Evolutionary conservation across 2,113 vertebrate species (phyloP).

Genomic region (Nestor notabilis): DNA sequence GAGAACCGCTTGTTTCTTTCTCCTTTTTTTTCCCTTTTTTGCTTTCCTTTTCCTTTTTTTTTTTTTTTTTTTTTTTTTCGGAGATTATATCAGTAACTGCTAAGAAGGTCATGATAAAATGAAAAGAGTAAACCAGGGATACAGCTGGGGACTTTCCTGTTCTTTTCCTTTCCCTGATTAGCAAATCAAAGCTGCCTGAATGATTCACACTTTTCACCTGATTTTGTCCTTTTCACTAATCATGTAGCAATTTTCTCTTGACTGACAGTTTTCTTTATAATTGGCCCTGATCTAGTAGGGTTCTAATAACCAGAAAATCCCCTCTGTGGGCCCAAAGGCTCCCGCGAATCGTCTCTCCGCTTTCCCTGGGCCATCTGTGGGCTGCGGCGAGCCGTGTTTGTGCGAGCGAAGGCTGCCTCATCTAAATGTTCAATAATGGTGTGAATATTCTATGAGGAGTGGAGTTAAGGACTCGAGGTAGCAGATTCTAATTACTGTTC

Average conservation of each 20-base stretch:
- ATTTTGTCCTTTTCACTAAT: conserved; percentile 99
- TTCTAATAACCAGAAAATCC: conserved; percentile 99
- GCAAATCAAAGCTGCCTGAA: conserved; percentile 99
- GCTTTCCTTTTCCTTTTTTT: background rate
- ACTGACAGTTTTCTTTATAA: conserved; percentile 99
- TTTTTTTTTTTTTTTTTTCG: conserved; percentile 69
- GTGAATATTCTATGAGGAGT: conserved; percentile 97
- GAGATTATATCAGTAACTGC: conserved; percentile 92
- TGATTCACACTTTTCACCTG: conserved; percentile 98
- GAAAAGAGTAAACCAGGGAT: conserved; percentile 93
- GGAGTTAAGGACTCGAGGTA: conserved; percentile 92
- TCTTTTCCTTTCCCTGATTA: conserved; percentile 94
- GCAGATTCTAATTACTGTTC: conserved; percentile 99
- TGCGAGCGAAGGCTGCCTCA: conserved; percentile 91
- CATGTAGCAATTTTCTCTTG: conserved; percentile 98
- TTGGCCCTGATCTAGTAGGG: conserved; percentile 99
- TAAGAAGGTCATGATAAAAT: conserved; percentile 98
- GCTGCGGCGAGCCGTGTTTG: conserved; percentile 84
- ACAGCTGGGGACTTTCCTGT: conserved; percentile 97
- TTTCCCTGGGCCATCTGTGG: conserved; percentile 86
- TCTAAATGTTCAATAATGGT: conserved; percentile 98
- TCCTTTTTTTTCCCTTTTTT: background rate
- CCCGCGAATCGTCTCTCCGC: conserved; percentile 89
- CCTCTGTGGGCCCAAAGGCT: conserved; percentile 97
- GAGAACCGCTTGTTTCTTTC: conserved; percentile 81